phyloP scores from a whole-genome alignment of 64 coral and sea anemone species.

The Cladopsammia gracilis region DNA sequence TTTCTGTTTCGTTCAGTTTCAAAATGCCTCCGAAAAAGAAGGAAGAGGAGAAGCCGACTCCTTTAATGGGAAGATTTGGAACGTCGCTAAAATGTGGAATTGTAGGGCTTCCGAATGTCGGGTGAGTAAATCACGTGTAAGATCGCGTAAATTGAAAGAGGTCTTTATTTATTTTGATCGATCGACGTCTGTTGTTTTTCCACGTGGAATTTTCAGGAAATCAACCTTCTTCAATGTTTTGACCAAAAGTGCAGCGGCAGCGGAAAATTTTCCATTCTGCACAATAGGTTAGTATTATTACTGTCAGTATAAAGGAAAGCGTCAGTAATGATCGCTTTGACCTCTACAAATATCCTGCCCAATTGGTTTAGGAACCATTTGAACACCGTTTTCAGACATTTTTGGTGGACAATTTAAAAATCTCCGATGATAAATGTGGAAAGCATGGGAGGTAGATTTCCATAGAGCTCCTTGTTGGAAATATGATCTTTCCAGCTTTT shows the following conservation, averaged over 20 bases:
- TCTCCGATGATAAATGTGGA: too few species aligned
- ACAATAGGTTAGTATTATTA: slow-evolving; percentile 92
- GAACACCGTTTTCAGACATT: too few species aligned
- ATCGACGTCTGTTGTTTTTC: slow-evolving; percentile 11
- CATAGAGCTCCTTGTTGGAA: too few species aligned
- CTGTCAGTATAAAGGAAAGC: background rate
- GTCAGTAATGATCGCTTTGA: too few species aligned
- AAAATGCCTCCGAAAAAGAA: slow-evolving; percentile 99
- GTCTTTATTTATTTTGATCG: background rate
- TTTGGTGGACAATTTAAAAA: too few species aligned
- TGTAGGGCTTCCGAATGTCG: slow-evolving; percentile 98
- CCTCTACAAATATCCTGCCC: too few species aligned
- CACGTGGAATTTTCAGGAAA: slow-evolving; percentile 85
- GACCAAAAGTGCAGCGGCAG: slow-evolving; percentile 91
- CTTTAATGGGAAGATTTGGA: slow-evolving; percentile 96
- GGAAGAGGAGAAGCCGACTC: slow-evolving; percentile 87
- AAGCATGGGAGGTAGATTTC: too few species aligned
- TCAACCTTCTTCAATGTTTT: slow-evolving; percentile 99
- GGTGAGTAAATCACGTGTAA: slow-evolving; percentile 52
- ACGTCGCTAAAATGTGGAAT: slow-evolving; percentile 98
- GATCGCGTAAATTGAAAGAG: background rate
- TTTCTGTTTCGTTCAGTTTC: slow-evolving; percentile 58
- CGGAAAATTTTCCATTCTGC: slow-evolving; percentile 99
- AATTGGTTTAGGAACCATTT: too few species aligned
- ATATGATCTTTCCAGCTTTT: too few species aligned